Conservation (phyloP, 2,888 invertebrate species). For the Pocota personata region DNA sequence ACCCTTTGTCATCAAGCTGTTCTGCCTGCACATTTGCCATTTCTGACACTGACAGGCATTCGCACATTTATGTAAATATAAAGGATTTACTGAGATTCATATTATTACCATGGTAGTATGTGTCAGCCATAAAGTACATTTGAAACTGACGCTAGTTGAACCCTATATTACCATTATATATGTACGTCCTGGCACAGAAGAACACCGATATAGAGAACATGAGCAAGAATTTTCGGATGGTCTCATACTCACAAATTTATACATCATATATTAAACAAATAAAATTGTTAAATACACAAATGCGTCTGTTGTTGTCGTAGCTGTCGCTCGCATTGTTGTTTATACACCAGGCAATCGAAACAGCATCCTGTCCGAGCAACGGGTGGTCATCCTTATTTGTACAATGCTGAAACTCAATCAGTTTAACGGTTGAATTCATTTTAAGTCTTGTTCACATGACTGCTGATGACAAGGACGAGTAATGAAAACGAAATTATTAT, state of each 20-base stretch:
- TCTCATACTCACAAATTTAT: no score
- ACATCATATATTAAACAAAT: neutral
- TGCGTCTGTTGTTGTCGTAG: neutral
- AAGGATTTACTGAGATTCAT: neutral
- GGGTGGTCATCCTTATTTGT: slow-evolving; percentile 1
- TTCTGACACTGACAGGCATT: slow-evolving; percentile 14
- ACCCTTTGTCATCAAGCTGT: neutral
- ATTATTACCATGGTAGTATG: neutral
- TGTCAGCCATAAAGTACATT: neutral
- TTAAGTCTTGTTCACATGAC: neutral
- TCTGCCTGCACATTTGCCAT: neutral
- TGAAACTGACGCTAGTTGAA: neutral
- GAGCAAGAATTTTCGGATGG: neutral
- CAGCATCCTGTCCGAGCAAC: neutral
- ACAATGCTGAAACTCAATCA: neutral
- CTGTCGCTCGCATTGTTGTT: neutral
- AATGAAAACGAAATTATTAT: slow-evolving; percentile 1
- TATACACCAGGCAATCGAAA: neutral
- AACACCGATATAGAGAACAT: neutral
- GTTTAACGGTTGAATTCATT: slow-evolving; percentile 7
- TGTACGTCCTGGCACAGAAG: neutral
- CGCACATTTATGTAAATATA: slow-evolving; percentile 1
- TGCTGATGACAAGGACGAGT: neutral
- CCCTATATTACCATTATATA: neutral
- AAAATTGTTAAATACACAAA: slow-evolving; percentile 23